Conservation (phyloP, 1,140 invertebrate species). For the Lucilia cuprina region DNA sequence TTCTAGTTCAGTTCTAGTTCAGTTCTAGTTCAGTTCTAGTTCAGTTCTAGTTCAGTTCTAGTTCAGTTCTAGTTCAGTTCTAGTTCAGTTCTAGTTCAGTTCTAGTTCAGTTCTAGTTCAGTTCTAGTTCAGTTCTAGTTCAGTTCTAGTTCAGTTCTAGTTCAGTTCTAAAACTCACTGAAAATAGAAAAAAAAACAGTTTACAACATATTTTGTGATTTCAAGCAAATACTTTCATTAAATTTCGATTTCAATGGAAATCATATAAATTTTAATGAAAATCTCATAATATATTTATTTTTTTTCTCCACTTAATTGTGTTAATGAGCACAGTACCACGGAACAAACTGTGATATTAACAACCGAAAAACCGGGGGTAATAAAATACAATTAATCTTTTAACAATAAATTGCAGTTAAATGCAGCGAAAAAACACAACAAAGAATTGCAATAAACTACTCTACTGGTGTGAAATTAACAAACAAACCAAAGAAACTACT, state of each 20-base stretch:
- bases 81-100: too few species aligned
- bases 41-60: too few species aligned
- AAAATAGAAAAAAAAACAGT: too few species aligned
- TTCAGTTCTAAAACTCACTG: too few species aligned
- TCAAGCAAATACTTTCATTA: not conserved
- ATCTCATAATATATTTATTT: not conserved
- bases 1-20: too few species aligned
- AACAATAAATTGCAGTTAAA: slow-evolving; percentile 6
- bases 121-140: too few species aligned
- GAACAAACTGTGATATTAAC: not conserved
- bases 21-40: too few species aligned
- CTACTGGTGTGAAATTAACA: not conserved
- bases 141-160: too few species aligned
- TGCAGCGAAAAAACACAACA: not conserved
- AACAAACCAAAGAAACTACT: not conserved
- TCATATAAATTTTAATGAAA: not conserved
- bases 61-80: too few species aligned
- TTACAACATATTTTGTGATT: too few species aligned
- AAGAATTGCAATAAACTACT: not conserved
- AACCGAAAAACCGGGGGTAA: not conserved
- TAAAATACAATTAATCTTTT: not conserved
- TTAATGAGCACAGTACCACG: not conserved
- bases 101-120: too few species aligned
- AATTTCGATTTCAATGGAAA: not conserved
- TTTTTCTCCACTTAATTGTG: not conserved